Percentiles rank a stretch among this genome's conserved stretches.
These are phyloP conservation scores for Onychomys torridus DNA, from an alignment of 2,797 vertebrate species.

Conservation along the genomic window DNA sequence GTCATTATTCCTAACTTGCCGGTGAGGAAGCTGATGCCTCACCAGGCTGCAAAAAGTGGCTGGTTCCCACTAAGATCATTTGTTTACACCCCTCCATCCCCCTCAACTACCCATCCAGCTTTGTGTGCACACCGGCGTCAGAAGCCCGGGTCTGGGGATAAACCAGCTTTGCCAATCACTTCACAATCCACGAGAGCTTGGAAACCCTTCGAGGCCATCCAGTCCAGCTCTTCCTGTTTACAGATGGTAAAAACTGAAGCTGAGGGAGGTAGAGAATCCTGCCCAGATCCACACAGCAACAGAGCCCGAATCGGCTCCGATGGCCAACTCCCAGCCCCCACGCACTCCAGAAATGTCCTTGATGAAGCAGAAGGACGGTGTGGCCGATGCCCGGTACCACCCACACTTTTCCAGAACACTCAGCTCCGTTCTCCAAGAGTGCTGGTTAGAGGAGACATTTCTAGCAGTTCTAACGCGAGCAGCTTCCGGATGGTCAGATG, in stretches of 20 bases:
- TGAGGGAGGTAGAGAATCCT: slow-evolving; percentile 9
- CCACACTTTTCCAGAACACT: slow-evolving; percentile 57
- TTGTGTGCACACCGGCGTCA: background rate
- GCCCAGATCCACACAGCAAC: background rate
- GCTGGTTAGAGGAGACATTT: slow-evolving; percentile 4
- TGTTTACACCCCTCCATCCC: background rate
- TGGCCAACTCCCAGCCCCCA: background rate
- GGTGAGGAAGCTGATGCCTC: background rate
- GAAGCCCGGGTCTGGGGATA: background rate
- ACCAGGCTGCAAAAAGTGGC: slow-evolving; percentile 7
- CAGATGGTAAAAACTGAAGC: background rate
- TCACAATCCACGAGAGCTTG: background rate
- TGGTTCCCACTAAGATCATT: background rate
- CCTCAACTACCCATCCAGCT: background rate
- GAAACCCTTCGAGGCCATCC: background rate
- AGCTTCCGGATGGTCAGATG: background rate
- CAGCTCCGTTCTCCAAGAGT: background rate
- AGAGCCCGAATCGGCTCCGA: background rate
- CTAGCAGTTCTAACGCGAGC: background rate
- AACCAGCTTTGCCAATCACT: background rate
- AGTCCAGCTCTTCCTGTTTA: background rate
- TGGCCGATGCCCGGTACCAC: background rate
- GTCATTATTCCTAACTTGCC: background rate
- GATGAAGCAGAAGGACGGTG: slow-evolving; percentile 48
- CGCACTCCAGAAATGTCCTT: slow-evolving; percentile 24